phyloP scores from a whole-genome alignment of 2,888 invertebrate genomes.

The Antheraea yamamai region DNA sequence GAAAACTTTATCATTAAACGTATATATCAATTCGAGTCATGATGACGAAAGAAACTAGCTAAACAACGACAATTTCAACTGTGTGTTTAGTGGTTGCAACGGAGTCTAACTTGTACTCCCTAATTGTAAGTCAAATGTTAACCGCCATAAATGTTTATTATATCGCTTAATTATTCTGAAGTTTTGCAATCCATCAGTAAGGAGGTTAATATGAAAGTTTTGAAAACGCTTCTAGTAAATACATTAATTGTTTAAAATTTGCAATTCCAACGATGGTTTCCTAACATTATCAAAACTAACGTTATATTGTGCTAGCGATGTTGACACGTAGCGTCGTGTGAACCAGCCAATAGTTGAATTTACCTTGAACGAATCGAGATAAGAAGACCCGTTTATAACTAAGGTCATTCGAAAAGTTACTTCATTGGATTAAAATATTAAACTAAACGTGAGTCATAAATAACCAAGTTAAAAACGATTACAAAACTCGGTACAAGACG shows the following conservation, averaged over 20 bases:
- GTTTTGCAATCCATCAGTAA: not conserved
- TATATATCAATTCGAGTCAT: not conserved
- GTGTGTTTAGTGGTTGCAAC: not conserved
- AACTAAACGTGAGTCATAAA: constrained; percentile 1
- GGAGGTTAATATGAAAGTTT: not conserved
- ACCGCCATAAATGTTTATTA: not conserved
- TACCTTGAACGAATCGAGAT: constrained; percentile 23
- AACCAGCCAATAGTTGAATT: constrained; percentile 23
- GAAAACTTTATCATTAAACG: not conserved
- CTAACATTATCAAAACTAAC: constrained; percentile 16
- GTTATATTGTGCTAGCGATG: constrained; percentile 19
- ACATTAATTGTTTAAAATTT: not conserved
- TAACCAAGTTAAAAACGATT: not conserved
- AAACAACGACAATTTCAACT: not conserved
- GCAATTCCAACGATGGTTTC: not conserved
- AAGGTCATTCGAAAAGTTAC: constrained; percentile 21
- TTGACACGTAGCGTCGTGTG: constrained; percentile 18
- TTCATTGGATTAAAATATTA: constrained; percentile 18
- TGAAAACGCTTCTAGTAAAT: not conserved
- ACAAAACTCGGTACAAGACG: not conserved
- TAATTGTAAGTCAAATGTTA: not conserved
- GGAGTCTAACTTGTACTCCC: not conserved
- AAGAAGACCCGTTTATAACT: constrained; percentile 19
- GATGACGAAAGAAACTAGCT: not conserved
- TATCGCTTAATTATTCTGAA: not conserved